These are phyloP conservation scores for Rhinichthys osculus DNA, from an alignment of 2,797 vertebrate genomes.

Conservation along the genomic window DNA sequence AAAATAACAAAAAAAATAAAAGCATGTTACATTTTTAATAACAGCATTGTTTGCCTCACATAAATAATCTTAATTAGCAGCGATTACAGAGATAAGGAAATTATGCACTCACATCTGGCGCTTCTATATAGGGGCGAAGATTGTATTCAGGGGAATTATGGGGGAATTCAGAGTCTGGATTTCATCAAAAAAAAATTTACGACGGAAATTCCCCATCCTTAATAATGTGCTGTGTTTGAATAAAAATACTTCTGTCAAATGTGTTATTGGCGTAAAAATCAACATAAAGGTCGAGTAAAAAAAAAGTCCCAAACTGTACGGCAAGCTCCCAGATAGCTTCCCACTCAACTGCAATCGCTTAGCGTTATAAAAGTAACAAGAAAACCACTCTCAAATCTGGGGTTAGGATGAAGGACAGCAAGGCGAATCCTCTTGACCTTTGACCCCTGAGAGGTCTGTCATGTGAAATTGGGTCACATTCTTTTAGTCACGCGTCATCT, in stretches of 20 bases:
- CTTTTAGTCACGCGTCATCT: slow-evolving; percentile 34
- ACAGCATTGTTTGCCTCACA: not conserved
- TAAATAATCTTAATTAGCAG: not conserved
- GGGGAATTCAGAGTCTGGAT: slow-evolving; percentile 23
- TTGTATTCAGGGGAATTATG: not conserved
- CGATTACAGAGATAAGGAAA: not conserved
- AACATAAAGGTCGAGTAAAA: not conserved
- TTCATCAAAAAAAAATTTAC: slow-evolving; percentile 14
- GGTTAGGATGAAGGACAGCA: not conserved
- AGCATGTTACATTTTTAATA: not conserved
- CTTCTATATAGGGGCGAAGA: not conserved
- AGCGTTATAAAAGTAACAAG: not conserved
- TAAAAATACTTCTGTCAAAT: not conserved
- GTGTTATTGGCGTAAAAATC: not conserved
- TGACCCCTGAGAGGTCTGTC: slow-evolving; percentile 33
- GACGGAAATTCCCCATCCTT: slow-evolving; percentile 31
- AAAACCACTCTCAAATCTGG: slow-evolving; percentile 11
- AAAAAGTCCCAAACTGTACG: not conserved
- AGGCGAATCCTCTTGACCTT: slow-evolving; percentile 47
- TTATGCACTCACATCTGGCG: not conserved
- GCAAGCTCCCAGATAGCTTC: not conserved
- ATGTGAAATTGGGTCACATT: slow-evolving; percentile 53
- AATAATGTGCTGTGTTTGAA: not conserved
- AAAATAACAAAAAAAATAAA: not conserved
- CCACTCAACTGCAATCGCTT: not conserved